phyloP scores from a whole-genome alignment of 2,113 vertebrate genomes.

The Caranx melampygus region DNA sequence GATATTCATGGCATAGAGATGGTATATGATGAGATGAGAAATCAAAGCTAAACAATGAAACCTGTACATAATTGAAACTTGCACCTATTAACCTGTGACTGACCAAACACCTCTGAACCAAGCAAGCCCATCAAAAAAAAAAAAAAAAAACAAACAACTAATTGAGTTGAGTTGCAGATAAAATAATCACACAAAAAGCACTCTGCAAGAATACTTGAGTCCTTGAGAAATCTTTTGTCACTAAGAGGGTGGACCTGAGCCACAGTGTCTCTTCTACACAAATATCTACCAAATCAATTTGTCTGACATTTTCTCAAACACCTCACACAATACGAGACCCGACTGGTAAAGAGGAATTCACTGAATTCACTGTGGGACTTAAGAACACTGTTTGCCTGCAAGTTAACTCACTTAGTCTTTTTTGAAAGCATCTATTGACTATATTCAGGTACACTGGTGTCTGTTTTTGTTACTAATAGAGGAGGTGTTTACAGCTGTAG shows the following conservation, averaged over 20 bases:
- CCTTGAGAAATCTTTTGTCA: conserved; percentile 4
- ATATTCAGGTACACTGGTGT: not conserved
- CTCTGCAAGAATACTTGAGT: conserved; percentile 3
- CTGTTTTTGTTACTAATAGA: conserved; percentile 14
- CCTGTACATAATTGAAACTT: not conserved
- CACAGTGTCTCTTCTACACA: conserved; percentile 16
- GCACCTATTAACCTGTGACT: not conserved
- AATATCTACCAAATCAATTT: conserved; percentile 51
- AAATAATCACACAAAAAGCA: conserved; percentile 8
- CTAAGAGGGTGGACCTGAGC: conserved; percentile 12
- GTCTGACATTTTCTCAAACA: conserved; percentile 48
- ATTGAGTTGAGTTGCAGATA: not conserved
- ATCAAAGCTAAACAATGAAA: conserved; percentile 18
- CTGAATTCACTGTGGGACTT: conserved; percentile 18
- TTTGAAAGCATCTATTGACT: not conserved
- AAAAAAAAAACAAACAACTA: not conserved
- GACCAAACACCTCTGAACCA: conserved; percentile 4
- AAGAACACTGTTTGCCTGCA: conserved; percentile 4
- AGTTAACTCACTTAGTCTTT: conserved; percentile 6
- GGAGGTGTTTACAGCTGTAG: not conserved
- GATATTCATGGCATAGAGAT: not conserved
- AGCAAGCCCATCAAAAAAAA: not conserved
- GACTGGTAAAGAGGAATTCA: conserved; percentile 14
- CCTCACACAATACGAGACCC: conserved; percentile 15
- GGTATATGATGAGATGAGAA: conserved; percentile 11